phyloP scores from a whole-genome alignment of 35 echinoderm and acorn worm genomes.

The Anneissia japonica region DNA sequence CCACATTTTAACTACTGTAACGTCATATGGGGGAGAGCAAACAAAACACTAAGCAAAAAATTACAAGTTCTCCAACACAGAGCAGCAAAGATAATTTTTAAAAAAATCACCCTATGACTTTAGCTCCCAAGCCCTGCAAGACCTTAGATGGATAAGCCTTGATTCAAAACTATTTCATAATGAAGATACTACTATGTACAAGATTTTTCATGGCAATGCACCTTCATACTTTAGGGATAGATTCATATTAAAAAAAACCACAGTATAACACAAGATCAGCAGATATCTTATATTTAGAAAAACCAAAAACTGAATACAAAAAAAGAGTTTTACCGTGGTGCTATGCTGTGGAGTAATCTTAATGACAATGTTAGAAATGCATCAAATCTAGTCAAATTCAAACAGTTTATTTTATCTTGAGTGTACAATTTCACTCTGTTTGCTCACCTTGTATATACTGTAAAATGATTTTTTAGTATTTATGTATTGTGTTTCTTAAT shows the following conservation, averaged over 20 bases:
- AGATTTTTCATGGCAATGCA: background rate
- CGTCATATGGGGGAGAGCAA: background rate
- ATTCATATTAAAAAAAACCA: background rate
- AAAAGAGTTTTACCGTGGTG: background rate
- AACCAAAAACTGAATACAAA: background rate
- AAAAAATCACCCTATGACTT: background rate
- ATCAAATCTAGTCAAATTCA: too few species aligned
- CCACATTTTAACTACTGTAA: slow-evolving; percentile 1
- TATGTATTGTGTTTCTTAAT: too few species aligned
- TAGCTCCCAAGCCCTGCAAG: background rate
- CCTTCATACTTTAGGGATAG: background rate
- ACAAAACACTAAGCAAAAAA: background rate
- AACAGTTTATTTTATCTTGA: too few species aligned
- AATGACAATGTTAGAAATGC: too few species aligned
- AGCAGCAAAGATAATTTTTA: background rate
- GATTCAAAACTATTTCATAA: background rate
- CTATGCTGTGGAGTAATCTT: too few species aligned
- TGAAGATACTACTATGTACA: background rate
- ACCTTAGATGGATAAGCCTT: background rate
- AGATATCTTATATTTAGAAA: background rate
- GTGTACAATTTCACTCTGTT: too few species aligned
- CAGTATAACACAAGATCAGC: background rate
- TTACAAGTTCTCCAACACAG: slow-evolving; percentile 7
- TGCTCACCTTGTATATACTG: too few species aligned
- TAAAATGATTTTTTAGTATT: too few species aligned